These are phyloP conservation scores for Ormyrus nitidulus DNA, from an alignment of 2,888 invertebrate genomes.

Conservation along the genomic window DNA sequence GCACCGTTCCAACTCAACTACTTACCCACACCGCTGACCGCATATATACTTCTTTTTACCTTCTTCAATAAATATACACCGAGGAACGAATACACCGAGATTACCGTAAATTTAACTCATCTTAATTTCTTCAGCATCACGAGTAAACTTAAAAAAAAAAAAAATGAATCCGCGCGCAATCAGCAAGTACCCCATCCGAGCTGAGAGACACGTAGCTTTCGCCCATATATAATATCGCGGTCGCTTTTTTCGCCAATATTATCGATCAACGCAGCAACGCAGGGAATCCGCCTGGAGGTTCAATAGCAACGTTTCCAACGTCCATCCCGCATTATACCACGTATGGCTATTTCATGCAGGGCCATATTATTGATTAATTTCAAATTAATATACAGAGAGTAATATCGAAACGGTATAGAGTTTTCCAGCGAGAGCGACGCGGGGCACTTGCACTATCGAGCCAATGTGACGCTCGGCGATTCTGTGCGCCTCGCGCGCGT, in stretches of 20 bases:
- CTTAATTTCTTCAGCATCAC: not conserved
- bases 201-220: no score
- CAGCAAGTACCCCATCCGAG: no score
- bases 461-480: not conserved
- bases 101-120: not conserved
- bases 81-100: not conserved
- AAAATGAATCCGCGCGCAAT: not conserved
- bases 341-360: no score
- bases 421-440: not conserved
- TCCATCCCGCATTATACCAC: no score
- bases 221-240: no score
- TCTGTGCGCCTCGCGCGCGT: no score
- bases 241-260: no score
- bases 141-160: not conserved
- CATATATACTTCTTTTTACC: not conserved
- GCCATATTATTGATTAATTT: not conserved
- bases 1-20: constrained; percentile 32
- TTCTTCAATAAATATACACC: not conserved
- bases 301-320: no score
- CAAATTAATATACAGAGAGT: not conserved
- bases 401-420: not conserved
- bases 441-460: not conserved
- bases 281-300: no score
- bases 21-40: not conserved
- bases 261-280: no score